phyloP scores from a whole-genome alignment of 2,888 invertebrate species.

The Chalcis sispes region DNA sequence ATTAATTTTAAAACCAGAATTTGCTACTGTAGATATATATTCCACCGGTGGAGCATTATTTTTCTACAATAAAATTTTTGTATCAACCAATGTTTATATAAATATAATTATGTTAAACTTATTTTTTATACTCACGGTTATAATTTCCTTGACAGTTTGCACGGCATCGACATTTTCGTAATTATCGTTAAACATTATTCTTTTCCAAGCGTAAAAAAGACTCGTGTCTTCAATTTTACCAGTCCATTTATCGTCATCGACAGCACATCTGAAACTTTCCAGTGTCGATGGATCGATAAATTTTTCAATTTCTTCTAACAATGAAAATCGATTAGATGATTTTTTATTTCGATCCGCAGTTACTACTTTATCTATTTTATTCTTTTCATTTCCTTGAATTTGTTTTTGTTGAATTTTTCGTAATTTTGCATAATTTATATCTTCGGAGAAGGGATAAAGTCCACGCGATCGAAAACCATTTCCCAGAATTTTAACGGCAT shows the following conservation, averaged over 20 bases:
- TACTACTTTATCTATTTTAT: too few species aligned
- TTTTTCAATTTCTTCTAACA: slow-evolving; percentile 25
- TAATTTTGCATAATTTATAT: slow-evolving; percentile 2
- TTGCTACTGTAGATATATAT: neutral
- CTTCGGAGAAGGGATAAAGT: slow-evolving; percentile 23
- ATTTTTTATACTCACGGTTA: too few species aligned
- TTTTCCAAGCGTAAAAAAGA: slow-evolving; percentile 41
- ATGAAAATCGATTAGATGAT: too few species aligned
- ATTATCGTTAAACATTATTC: neutral
- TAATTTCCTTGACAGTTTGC: too few species aligned
- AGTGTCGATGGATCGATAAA: slow-evolving; percentile 9
- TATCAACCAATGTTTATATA: neutral
- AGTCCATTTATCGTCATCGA: neutral
- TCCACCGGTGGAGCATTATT: neutral
- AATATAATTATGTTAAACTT: too few species aligned
- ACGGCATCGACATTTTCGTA: too few species aligned
- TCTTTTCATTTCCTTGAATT: too few species aligned
- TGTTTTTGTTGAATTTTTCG: too few species aligned
- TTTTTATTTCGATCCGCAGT: too few species aligned
- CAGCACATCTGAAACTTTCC: slow-evolving; percentile 9
- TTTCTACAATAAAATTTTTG: neutral
- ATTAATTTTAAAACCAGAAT: neutral
- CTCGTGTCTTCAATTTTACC: slow-evolving; percentile 19
- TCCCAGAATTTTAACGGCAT: neutral
- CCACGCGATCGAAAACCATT: slow-evolving; percentile 18